phyloP scores from a whole-genome alignment of 1,140 invertebrate genomes.

The Anagrus nilaparvatae region DNA sequence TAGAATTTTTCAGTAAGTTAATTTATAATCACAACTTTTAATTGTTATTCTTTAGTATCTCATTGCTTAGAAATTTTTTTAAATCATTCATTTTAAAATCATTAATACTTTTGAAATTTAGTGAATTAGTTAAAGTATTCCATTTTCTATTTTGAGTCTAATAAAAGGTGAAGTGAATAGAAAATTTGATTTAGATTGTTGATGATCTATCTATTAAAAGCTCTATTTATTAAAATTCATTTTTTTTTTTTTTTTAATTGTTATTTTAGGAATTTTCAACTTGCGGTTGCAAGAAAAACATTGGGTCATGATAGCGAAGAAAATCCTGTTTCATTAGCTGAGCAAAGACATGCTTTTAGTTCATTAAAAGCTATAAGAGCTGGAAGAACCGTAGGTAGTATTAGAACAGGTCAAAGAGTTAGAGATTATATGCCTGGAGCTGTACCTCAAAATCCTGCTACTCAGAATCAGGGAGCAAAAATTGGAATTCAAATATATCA shows the following conservation, averaged over 20 bases:
- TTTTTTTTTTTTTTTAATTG: conserved; percentile 13
- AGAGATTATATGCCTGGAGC: conserved; percentile 33
- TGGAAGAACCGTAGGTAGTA: conserved; percentile 39
- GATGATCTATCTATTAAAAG: background rate
- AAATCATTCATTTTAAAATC: too few relatives aligned
- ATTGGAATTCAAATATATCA: conserved; percentile 34
- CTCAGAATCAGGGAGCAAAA: conserved; percentile 21
- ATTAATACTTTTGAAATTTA: too few relatives aligned
- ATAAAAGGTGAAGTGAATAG: too few relatives aligned
- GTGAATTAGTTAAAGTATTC: background rate
- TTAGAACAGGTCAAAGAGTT: conserved; percentile 41
- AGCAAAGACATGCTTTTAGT: conserved; percentile 61
- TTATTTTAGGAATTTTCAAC: conserved; percentile 48
- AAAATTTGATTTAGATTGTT: background rate
- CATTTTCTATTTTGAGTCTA: background rate
- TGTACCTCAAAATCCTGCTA: conserved; percentile 29
- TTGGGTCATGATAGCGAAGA: conserved; percentile 48
- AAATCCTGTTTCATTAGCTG: conserved; percentile 46
- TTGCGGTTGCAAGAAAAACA: conserved; percentile 51
- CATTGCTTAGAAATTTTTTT: too few relatives aligned
- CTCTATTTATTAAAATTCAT: background rate
- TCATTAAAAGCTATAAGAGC: conserved; percentile 54
- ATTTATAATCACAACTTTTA: conserved; percentile 4
- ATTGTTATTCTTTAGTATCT: background rate
- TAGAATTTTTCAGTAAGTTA: too few relatives aligned